Evolutionary conservation across 2,113 vertebrate genomes (phyloP).

Genomic region (Mugil cephalus): DNA sequence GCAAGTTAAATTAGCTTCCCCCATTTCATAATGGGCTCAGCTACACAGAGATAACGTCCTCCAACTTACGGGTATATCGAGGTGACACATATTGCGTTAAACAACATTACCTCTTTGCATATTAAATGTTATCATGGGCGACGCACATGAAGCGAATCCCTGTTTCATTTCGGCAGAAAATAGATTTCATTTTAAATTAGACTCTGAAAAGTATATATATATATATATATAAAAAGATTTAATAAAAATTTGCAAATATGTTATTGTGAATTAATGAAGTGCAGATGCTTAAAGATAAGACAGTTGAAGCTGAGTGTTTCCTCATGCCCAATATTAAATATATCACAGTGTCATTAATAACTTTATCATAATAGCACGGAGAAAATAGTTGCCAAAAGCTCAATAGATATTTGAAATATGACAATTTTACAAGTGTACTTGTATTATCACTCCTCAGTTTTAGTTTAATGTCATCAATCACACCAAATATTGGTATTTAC

Average conservation of each 20-base stretch:
- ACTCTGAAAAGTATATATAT: slow-evolving; percentile 25
- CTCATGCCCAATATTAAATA: slow-evolving; percentile 38
- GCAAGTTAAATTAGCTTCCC: slow-evolving; percentile 65
- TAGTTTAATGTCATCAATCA: neutral
- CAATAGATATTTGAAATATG: slow-evolving; percentile 23
- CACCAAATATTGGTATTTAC: neutral
- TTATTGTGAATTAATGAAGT: slow-evolving; percentile 56
- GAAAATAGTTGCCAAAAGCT: slow-evolving; percentile 22
- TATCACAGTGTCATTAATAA: slow-evolving; percentile 40
- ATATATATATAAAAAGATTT: slow-evolving; percentile 25
- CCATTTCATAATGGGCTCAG: slow-evolving; percentile 61
- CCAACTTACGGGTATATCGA: slow-evolving; percentile 7
- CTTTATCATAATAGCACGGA: slow-evolving; percentile 26
- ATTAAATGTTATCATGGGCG: slow-evolving; percentile 12
- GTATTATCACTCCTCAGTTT: too few relatives aligned
- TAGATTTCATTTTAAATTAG: slow-evolving; percentile 39
- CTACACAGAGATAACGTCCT: slow-evolving; percentile 53
- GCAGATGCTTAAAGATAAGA: slow-evolving; percentile 40
- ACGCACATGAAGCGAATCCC: neutral
- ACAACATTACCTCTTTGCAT: slow-evolving; percentile 22
- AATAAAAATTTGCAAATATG: slow-evolving; percentile 48
- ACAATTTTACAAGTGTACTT: too few relatives aligned
- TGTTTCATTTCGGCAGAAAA: slow-evolving; percentile 14
- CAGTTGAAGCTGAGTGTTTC: slow-evolving; percentile 11
- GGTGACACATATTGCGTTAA: slow-evolving; percentile 28